Conservation (phyloP, 2,797 vertebrate genomes). For the Arctocebus calabarensis region DNA sequence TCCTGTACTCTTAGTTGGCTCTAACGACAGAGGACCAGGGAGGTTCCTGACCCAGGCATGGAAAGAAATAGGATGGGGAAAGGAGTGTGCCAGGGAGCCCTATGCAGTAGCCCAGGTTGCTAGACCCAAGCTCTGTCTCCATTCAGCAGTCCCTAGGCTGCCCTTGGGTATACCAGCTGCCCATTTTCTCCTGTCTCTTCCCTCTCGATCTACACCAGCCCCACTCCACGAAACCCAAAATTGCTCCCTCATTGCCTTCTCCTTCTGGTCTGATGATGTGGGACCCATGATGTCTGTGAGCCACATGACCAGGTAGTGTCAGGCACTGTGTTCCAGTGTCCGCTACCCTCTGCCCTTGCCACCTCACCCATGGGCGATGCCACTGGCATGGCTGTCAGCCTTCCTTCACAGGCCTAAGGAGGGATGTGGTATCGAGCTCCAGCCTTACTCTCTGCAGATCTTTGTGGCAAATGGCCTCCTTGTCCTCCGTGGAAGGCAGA, state of each 20-base stretch:
- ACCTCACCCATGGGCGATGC: not conserved
- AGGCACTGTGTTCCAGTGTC: not conserved
- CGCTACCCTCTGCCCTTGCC: not conserved
- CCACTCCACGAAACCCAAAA: rapidly evolving
- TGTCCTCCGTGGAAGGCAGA: not conserved
- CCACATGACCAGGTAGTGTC: too few relatives aligned
- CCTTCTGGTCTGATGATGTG: not conserved
- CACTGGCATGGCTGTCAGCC: not conserved
- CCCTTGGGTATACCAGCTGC: not conserved
- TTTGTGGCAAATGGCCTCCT: not conserved
- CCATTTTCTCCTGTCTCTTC: not conserved
- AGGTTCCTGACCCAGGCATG: not conserved
- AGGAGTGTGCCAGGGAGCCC: rapidly evolving
- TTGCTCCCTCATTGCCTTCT: rapidly evolving
- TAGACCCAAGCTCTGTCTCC: not conserved
- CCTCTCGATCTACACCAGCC: not conserved
- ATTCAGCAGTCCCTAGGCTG: not conserved
- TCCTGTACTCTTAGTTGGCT: not conserved
- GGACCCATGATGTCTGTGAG: rapidly evolving
- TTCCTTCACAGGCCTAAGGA: not conserved
- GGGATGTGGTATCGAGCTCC: not conserved
- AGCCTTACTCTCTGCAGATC: not conserved
- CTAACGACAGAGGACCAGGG: too few relatives aligned
- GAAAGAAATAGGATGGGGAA: not conserved
- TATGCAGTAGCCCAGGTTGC: not conserved